phyloP scores from a whole-genome alignment of 2,888 invertebrate genomes.

The Ichneumoninae sp. region DNA sequence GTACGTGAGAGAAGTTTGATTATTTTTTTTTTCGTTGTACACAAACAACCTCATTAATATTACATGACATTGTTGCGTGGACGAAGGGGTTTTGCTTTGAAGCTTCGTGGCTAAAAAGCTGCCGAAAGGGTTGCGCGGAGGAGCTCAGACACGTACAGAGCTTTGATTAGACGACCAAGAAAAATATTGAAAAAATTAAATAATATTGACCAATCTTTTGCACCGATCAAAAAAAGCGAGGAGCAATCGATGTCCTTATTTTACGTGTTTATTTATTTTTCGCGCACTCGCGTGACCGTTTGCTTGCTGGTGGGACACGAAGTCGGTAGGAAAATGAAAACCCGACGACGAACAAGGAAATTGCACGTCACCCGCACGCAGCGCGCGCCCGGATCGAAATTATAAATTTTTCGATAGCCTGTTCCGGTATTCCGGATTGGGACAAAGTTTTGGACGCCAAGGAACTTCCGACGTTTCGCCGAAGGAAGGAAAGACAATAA shows the following conservation, averaged over 20 bases:
- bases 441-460: constrained; percentile 18
- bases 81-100: constrained; percentile 1
- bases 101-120: not conserved
- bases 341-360: not conserved
- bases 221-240: not conserved
- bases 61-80: not conserved
- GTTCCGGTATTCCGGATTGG: constrained; percentile 9
- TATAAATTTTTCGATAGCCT: constrained; percentile 40
- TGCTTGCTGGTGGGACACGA: not conserved
- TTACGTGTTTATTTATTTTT: not conserved
- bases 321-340: not conserved
- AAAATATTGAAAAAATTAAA: not conserved
- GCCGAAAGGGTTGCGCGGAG: constrained; percentile 10
- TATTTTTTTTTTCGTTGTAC: not conserved
- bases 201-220: not conserved
- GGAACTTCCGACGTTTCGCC: constrained; percentile 27
- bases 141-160: not conserved
- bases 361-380: not conserved
- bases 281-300: not conserved
- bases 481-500: not conserved
- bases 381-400: constrained; percentile 9
- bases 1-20: not conserved
- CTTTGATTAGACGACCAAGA: not conserved
- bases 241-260: not conserved
- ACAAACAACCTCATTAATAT: constrained; percentile 14